Conservation (phyloP, 2,797 vertebrate species). For the Decapterus maruadsi region DNA sequence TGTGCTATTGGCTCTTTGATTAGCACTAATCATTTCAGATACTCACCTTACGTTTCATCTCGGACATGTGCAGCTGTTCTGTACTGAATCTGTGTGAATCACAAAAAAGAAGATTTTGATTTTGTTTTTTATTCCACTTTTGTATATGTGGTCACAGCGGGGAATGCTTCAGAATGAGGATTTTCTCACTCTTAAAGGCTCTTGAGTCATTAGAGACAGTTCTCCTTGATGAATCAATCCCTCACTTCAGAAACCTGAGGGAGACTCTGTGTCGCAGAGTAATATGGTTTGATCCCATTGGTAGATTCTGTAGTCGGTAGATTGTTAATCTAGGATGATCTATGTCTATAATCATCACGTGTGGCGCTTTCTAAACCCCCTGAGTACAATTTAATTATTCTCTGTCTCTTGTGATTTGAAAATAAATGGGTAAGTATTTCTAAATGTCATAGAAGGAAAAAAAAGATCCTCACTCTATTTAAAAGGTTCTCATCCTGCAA, state of each 20-base stretch:
- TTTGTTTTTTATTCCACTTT: conserved; percentile 6
- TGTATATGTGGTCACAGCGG: conserved; percentile 1
- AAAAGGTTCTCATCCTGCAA: background rate
- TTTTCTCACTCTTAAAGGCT: background rate
- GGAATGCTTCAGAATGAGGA: background rate
- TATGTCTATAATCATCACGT: background rate
- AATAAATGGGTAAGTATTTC: background rate
- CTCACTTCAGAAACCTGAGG: background rate
- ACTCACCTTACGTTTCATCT: conserved; percentile 40
- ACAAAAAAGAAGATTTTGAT: background rate
- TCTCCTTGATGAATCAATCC: background rate
- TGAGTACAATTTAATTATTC: background rate
- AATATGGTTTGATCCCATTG: background rate
- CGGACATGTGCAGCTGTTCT: conserved; percentile 28
- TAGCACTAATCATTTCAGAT: conserved; percentile 45
- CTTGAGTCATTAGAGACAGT: background rate
- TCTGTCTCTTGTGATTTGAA: background rate
- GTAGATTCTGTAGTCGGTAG: background rate
- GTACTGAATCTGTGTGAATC: conserved; percentile 24
- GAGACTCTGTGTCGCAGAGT: background rate
- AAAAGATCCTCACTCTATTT: background rate
- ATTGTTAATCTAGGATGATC: background rate
- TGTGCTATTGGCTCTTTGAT: conserved; percentile 51
- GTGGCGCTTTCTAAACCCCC: background rate
- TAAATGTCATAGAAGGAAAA: background rate